Evolutionary conservation across 1,140 invertebrate genomes (phyloP).

Genomic region (Drosophila ambigua): DNA sequence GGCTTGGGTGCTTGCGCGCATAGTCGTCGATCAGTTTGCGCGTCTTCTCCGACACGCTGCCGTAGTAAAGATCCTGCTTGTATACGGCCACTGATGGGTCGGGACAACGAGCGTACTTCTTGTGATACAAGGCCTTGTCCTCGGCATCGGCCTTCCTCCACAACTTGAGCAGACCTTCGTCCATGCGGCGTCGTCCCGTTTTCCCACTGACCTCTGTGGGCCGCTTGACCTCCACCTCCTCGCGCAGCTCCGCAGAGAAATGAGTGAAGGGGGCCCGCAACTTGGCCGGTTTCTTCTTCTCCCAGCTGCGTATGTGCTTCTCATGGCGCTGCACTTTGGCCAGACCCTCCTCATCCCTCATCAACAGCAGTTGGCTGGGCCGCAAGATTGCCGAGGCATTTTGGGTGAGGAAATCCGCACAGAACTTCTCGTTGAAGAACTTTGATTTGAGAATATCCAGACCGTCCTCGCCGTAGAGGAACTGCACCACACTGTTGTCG

Average conservation of each 20-base stretch:
- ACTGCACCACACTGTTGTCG: conserved; percentile 97
- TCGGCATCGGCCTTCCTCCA: conserved; percentile 87
- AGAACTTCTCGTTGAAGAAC: conserved; percentile 91
- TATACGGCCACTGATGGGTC: conserved; percentile 90
- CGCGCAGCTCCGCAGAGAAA: conserved; percentile 78
- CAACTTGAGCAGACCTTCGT: conserved; percentile 86
- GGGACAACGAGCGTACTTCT: conserved; percentile 85
- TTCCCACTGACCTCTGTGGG: conserved; percentile 72
- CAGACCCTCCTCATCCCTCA: conserved; percentile 85
- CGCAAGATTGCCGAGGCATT: conserved; percentile 89
- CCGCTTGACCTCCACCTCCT: conserved; percentile 72
- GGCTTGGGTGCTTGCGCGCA: conserved; percentile 83
- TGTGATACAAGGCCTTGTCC: conserved; percentile 85
- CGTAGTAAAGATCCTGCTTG: conserved; percentile 90
- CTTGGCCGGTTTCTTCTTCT: conserved; percentile 85
- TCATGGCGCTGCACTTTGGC: conserved; percentile 86
- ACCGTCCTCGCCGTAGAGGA: conserved; percentile 99
- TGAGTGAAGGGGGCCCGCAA: conserved; percentile 62
- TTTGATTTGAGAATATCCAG: conserved; percentile 95
- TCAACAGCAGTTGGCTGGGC: conserved; percentile 55
- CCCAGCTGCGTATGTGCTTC: conserved; percentile 86
- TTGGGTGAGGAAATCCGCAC: conserved; percentile 91
- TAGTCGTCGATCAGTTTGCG: conserved; percentile 89
- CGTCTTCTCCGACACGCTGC: conserved; percentile 92
- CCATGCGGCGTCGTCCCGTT: conserved; percentile 71